Base-by-base conservation (phyloP, 2,113 vertebrate species). In the Caloenas nicobarica region DNA sequence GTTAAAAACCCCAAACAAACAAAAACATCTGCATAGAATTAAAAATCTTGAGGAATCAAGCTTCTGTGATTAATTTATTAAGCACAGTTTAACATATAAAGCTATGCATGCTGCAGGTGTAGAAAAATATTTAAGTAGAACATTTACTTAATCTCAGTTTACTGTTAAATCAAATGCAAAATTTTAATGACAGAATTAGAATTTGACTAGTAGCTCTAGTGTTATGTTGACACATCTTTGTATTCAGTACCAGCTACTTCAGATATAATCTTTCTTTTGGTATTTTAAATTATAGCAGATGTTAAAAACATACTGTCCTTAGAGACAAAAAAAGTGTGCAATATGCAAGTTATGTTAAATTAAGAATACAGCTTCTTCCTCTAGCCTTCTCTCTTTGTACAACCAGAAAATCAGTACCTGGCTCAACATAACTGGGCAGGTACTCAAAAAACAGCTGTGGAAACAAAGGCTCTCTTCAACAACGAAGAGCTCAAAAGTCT, bases 121-220 rank as follows among this genome's bases (percentile, higher is more conserved):
- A 91, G 24, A 69, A 89, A 86, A 89, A 74, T 13, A 1, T 40
- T 44, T 54, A 68, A 46, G 11, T 53, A 58, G 26, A 89, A 58
- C 2, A 34, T 28, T 78, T 80, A 9, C 14, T 80, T 86, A 60
- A 31, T 76, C 29, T 62, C 64, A 23, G 5, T 73, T 82, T 93
- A 72, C 8, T 72, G 12, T 11, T 57, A 85, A 95, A 89, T 48
- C 28, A 80, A 80, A 88, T 2, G 16, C 13, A 48, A 25, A 46
- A 72, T 92, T 82, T 92, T 72, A 74, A 85, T 92, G 50, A 88
- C 28, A 81, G 62, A 82, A 86, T 29, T 93, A 64, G 58, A 81
- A 93, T 85, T 84, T 86, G 31, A 62, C 36, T 70, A 72, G 7
- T 80, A 78, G 56, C 16, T 88, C 19, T 65, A 74, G 29, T 57